Evolutionary conservation across 2,113 vertebrate species (phyloP), one percentile per base, ranked within the genome.

Genomic region (Cranoglanis bouderius): DNA sequence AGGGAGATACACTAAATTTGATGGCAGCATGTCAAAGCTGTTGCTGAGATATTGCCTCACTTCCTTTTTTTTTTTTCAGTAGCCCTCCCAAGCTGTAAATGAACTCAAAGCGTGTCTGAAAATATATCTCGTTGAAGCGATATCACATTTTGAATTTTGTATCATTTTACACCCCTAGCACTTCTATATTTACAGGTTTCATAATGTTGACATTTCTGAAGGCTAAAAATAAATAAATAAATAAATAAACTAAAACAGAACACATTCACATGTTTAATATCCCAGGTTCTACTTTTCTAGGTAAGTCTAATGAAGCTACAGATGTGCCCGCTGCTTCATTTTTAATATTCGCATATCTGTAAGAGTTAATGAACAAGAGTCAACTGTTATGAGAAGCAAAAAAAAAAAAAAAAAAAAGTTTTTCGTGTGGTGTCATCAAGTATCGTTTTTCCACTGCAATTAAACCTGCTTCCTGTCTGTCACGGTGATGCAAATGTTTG

Each of bases 1-100:
- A 53, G 77, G 18, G 49, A 32, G 77, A 32, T 80, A 18, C 46
- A 18, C 6, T 80, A 53, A 19, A 53, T 53, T 53, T 53, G 29
- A 53, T 29, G 74, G n/a, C 26, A 14, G 43, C n/a, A n/a, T 12
- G 75, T 49, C 43, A 78, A n/a, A n/a, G 26, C 77, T 32, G 29
- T 80, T 80, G 77, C 49, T 53, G 29, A 80, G 49, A 51, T 53
- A 51, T 53, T 80, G 77, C 77, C 46, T 80, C 77, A 80, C 77
- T 53, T 80, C 77, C 77, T 80, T 80, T 80, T 51, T 32, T 80
- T 80, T 53, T 43, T n/a, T 18, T 51, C 77, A 53, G 24, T 80
- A 51, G 29, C 49, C 8, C 72, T 43, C 21, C 14, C 6, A 46
- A 46, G 74, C n/a, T 78, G 43, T 46, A n/a, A 8, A 7, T 51